Evolutionary conservation across 2,797 vertebrate species (phyloP), one percentile per base, ranked within the genome.

Genomic region (Xiphorhynchus erythropygius): DNA sequence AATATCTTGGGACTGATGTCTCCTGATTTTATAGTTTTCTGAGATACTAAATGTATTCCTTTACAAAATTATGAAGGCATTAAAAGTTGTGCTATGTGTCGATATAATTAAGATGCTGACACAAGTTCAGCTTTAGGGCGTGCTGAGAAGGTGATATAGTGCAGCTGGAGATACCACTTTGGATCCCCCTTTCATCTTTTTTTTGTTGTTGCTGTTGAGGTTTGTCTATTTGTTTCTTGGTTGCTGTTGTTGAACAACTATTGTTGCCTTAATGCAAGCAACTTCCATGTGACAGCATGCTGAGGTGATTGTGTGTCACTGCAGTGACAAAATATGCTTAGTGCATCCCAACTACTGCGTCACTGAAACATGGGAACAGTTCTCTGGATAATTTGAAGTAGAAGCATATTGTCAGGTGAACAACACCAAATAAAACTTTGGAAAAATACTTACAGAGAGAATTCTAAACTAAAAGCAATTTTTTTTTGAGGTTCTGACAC

Each of bases 181-280:
- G n/a, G 42, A 44, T 81, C 18, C 11, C 23, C 41, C 60, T 35
- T 60, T 53, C 4, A 2, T 13, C 5, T 11, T 28, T 27, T 32
- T 32, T 15, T 21, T 2, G 0, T 50, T 23, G 17, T 30, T 41
- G 3, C 21, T 47, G 1, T 46, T 46, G 4, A 10, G 5, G 27
- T 41, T 42, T n/a, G 5, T 80, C 42, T 59, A 7, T 50, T 56
- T 74, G 15, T 32, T 59, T 65, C 23, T 42, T 33, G 18, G 5
- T 33, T 75, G 5, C 30, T 65, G 16, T n/a, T 53, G 5, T 62
- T 90, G n/a, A 64, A n/a, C 10, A 55, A 18, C 19, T 77, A 52
- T 8, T 53, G 7, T 82, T 5, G 3, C 67, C 19, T 73, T 53
- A 73, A 79, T 16, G 3, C 11, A 56, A 78, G 41, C 63, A 87